Conservation (phyloP, 1,140 invertebrate genomes). For the Vollenhovia emeryi region DNA sequence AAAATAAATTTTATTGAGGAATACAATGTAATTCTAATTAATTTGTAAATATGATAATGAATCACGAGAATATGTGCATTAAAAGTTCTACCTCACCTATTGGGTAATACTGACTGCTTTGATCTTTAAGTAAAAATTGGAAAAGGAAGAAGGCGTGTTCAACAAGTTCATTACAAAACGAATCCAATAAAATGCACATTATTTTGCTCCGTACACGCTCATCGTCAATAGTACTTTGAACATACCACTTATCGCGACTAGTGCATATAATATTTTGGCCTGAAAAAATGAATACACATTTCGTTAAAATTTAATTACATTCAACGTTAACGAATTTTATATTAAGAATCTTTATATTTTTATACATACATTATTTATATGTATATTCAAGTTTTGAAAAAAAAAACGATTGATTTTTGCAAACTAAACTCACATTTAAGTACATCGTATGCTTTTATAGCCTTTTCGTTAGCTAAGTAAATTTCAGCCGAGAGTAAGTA, state of each 20-base stretch:
- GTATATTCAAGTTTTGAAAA: background rate
- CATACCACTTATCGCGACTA: conserved; percentile 58
- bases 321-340: conserved; percentile 2
- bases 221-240: conserved; percentile 54
- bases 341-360: background rate
- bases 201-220: conserved; percentile 50
- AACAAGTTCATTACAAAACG: conserved; percentile 59
- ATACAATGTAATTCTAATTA: background rate
- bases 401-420: background rate
- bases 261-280: conserved; percentile 64
- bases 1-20: conserved; percentile 8
- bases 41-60: conserved; percentile 3
- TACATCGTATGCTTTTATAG: conserved; percentile 72
- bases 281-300: conserved; percentile 50
- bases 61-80: background rate
- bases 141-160: conserved; percentile 73
- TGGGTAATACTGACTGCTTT: conserved; percentile 67
- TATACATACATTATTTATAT: background rate
- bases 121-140: conserved; percentile 71
- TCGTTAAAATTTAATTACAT: background rate
- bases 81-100: conserved; percentile 69
- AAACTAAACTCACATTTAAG: conserved; percentile 74
- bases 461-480: conserved; percentile 75
- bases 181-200: conserved; percentile 66
- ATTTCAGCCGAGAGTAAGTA: conserved; percentile 74